Conservation (phyloP, 2,888 invertebrate genomes). For the Polymixis lichenea region DNA sequence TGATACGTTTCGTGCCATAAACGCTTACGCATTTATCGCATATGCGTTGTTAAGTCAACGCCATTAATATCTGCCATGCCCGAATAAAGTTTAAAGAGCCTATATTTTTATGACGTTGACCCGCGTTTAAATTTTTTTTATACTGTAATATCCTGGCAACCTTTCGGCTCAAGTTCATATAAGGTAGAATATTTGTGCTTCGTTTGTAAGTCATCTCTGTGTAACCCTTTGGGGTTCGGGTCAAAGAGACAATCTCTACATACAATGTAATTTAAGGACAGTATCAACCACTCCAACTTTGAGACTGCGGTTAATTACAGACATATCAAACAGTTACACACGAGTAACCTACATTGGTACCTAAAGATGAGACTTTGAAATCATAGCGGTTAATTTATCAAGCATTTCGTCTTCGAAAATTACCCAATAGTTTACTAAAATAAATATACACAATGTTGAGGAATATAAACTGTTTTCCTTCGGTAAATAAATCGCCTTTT, state of each 20-base stretch:
- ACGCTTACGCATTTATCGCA: conserved; percentile 55
- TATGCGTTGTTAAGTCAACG: conserved; percentile 60
- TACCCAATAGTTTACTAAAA: neutral
- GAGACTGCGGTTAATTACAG: conserved; percentile 48
- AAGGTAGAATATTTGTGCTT: conserved; percentile 47
- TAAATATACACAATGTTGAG: conserved; percentile 17
- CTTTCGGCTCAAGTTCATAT: conserved; percentile 33
- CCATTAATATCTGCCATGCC: conserved; percentile 46
- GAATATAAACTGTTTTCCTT: conserved; percentile 21
- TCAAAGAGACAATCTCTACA: conserved; percentile 54
- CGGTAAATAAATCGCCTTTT: conserved; percentile 39
- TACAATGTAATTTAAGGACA: conserved; percentile 54
- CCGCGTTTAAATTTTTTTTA: conserved; percentile 41
- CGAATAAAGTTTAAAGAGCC: conserved; percentile 52
- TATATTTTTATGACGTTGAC: conserved; percentile 59
- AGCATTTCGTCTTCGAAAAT: neutral
- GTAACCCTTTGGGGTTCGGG: conserved; percentile 36
- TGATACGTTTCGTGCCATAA: conserved; percentile 50
- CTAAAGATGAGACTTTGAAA: neutral
- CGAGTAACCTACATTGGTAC: neutral
- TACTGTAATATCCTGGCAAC: conserved; percentile 35
- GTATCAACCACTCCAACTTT: conserved; percentile 49
- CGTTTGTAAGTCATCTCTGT: conserved; percentile 51
- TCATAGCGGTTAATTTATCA: neutral
- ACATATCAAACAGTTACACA: conserved; percentile 52